Percentiles rank a stretch among this genome's conserved stretches.
Conservation (phyloP, 2,113 vertebrate genomes). For the Hemiscyllium ocellatum region DNA sequence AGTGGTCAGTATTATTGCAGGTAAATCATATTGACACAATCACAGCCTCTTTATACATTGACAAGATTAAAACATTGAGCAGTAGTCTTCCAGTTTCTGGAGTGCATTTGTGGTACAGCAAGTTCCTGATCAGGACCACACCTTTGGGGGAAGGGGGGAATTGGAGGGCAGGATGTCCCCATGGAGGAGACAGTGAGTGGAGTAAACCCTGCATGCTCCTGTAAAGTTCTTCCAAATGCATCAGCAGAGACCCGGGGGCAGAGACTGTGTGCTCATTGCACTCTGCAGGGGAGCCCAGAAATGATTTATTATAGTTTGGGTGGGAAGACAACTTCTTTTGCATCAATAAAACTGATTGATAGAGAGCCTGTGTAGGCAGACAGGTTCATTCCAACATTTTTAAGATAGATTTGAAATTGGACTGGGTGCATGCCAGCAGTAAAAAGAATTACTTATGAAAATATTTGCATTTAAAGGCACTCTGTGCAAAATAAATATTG, state of each 20-base stretch:
- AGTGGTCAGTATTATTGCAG: not conserved
- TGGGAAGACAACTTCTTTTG: not conserved
- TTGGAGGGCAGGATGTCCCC: not conserved
- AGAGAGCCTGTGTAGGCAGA: not conserved
- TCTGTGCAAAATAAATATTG: slow-evolving; percentile 28
- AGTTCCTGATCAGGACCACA: not conserved
- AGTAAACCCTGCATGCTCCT: not conserved
- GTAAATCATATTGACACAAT: not conserved
- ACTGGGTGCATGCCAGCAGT: not conserved
- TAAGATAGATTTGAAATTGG: slow-evolving; percentile 12
- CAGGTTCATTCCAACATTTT: not conserved
- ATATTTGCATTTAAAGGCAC: slow-evolving; percentile 24
- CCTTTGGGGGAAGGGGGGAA: not conserved
- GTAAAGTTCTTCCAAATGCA: not conserved
- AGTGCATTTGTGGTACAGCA: not conserved
- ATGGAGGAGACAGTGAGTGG: not conserved
- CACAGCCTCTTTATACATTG: not conserved
- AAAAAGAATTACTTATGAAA: slow-evolving; percentile 26
- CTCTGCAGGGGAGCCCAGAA: not conserved
- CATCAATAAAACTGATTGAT: slow-evolving; percentile 23
- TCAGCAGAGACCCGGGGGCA: not conserved
- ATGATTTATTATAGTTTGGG: not conserved
- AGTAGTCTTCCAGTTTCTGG: not conserved
- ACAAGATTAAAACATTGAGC: not conserved
- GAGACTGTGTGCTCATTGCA: not conserved